phyloP scores from a whole-genome alignment of 2,113 vertebrate genomes.

The Actenoides hombroni region DNA sequence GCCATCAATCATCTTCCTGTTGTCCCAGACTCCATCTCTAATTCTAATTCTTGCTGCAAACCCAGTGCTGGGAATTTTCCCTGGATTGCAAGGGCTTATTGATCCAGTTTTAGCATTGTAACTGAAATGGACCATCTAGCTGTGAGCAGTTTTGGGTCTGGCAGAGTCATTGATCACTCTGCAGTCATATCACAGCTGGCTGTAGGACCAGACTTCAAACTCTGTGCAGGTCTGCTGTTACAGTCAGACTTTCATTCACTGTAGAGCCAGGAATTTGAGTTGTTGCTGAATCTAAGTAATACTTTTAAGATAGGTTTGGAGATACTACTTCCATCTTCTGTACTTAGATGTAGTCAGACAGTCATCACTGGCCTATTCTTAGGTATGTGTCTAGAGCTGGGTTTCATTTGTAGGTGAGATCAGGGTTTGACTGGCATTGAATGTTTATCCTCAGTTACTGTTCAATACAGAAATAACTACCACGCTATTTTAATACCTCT shows the following conservation, averaged over 20 bases:
- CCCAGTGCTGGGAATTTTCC: not conserved
- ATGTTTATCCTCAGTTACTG: not conserved
- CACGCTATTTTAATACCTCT: not conserved
- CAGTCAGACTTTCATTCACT: not conserved
- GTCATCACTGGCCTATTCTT: not conserved
- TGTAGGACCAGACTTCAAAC: not conserved
- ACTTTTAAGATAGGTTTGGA: not conserved
- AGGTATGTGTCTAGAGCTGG: not conserved
- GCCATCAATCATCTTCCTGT: not conserved
- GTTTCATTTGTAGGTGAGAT: not conserved
- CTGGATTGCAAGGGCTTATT: not conserved
- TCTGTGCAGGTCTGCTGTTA: not conserved
- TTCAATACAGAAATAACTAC: not conserved
- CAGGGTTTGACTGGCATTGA: not conserved
- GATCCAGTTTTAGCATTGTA: not conserved
- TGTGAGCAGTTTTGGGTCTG: not conserved
- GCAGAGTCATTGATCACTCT: not conserved
- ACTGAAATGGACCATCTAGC: not conserved
- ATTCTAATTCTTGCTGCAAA: not conserved
- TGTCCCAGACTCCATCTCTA: not conserved
- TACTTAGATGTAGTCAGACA: not conserved
- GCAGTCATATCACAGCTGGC: not conserved
- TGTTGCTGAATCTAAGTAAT: not conserved
- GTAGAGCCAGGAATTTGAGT: not conserved
- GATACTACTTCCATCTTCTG: not conserved